phyloP scores from a whole-genome alignment of 2,797 vertebrate species.

The Petrocephalus sullivani region DNA sequence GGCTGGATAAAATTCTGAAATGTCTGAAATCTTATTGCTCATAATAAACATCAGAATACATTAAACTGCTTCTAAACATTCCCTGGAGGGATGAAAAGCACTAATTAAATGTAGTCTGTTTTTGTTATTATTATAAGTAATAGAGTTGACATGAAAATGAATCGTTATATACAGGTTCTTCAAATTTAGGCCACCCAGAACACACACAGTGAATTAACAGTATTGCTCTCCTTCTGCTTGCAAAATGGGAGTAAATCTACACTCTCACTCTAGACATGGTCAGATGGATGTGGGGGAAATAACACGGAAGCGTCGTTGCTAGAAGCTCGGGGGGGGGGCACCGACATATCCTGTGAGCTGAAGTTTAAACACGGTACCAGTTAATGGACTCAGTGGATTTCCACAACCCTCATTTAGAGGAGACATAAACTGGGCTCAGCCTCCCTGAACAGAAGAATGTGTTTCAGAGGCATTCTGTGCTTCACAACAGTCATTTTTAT shows the following conservation, averaged over 20 bases:
- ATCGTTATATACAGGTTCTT: neutral
- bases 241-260: neutral
- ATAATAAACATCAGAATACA: slow-evolving; percentile 22
- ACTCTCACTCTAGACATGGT: neutral
- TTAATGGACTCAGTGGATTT: neutral
- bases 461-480: slow-evolving; percentile 60
- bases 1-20: neutral
- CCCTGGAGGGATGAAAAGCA: neutral
- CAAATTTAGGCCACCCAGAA: neutral
- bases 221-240: slow-evolving; percentile 12
- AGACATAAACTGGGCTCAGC: neutral
- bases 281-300: neutral
- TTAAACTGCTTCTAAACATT: neutral
- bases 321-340: neutral
- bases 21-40: slow-evolving; percentile 13
- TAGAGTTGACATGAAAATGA: neutral
- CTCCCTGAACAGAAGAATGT: slow-evolving; percentile 52
- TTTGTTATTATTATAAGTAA: neutral
- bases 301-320: neutral
- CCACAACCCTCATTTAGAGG: neutral
- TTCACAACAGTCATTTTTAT: slow-evolving; percentile 62
- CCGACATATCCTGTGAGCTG: neutral
- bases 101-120: slow-evolving; percentile 1
- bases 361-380: neutral
- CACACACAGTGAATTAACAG: slow-evolving; percentile 16